These are phyloP conservation scores for Antrozous pallidus DNA, from an alignment of 2,797 vertebrate genomes.

Conservation along the genomic window DNA sequence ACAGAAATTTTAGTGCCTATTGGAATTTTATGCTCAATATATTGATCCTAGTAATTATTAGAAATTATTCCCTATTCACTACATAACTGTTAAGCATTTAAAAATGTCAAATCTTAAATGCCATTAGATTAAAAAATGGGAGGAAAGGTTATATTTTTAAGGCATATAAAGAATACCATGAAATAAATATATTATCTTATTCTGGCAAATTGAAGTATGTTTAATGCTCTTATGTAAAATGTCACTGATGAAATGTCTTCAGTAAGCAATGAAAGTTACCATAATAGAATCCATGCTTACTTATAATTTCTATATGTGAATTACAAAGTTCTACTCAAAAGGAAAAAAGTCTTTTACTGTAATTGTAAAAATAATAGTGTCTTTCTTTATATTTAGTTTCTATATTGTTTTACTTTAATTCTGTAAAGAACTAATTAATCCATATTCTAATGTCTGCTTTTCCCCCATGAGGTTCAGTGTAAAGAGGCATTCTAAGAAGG, in stretches of 20 bases:
- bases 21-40: neutral
- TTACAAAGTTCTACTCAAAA: neutral
- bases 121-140: neutral
- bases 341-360: neutral
- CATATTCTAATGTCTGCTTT: neutral
- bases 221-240: neutral
- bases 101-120: neutral
- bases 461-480: neutral
- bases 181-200: neutral
- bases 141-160: neutral
- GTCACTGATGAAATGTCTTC: neutral
- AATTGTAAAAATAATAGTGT: neutral
- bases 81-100: neutral
- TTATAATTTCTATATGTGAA: neutral
- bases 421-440: neutral
- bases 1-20: neutral
- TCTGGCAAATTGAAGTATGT: neutral
- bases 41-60: neutral
- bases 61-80: neutral
- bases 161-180: neutral
- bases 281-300: neutral
- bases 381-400: neutral
- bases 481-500: neutral
- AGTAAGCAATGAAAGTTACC: neutral
- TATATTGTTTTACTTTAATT: neutral